Conservation (phyloP, 2,113 vertebrate species). For the Emydocephalus ijimae region DNA sequence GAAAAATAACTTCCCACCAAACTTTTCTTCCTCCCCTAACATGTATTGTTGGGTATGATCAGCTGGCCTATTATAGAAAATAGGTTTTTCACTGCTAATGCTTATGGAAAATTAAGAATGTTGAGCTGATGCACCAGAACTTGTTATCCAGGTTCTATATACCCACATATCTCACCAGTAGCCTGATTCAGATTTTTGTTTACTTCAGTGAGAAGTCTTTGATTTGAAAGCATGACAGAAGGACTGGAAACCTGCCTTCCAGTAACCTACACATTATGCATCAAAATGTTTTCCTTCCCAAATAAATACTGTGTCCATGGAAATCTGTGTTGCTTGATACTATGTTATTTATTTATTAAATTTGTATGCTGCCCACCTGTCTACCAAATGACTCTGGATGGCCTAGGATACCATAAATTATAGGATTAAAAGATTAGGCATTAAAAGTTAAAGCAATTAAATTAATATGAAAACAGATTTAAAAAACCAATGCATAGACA, state of each 20-base stretch:
- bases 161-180: not conserved
- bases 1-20: not conserved
- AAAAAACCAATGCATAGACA: not conserved
- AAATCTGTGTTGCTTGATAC: not conserved
- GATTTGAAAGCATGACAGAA: not conserved
- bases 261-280: not conserved
- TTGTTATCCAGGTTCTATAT: not conserved
- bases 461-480: not conserved
- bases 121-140: not conserved
- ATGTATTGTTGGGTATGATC: not conserved
- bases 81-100: not conserved
- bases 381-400: not conserved
- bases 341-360: not conserved
- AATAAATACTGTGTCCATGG: not conserved
- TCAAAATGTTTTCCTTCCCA: not conserved
- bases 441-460: not conserved
- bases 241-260: not conserved
- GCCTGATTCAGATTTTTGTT: not conserved
- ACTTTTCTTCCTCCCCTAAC: accelerated
- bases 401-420: not conserved
- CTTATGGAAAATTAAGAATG: not conserved
- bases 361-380: not conserved
- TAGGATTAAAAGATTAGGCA: not conserved
- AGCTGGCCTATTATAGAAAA: not conserved
- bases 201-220: not conserved